A percentile compares a stretch with the other conserved stretches of the same genome.
Evolutionary conservation across 2,797 vertebrate species (phyloP).

Genomic region (Brotogeris chrysoptera): DNA sequence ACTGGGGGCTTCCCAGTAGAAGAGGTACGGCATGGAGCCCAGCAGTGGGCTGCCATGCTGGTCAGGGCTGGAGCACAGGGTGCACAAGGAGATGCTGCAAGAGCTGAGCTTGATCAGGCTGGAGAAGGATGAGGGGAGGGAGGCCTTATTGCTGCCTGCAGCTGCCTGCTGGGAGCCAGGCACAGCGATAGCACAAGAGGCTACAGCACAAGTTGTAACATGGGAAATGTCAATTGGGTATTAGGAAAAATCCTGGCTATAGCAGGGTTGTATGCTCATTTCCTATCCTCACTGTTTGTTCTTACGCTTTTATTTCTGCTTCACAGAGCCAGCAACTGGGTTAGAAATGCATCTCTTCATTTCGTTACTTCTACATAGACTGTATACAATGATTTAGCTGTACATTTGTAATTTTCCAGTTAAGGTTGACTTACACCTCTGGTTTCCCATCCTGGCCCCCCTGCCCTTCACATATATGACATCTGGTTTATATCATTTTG

Average conservation of each 20-base stretch:
- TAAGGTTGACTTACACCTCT: not conserved
- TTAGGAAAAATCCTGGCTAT: not conserved
- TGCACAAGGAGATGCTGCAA: not conserved
- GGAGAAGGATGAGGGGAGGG: not conserved
- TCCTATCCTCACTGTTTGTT: not conserved
- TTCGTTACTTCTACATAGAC: not conserved
- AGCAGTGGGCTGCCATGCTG: rapidly evolving
- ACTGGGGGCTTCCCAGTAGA: not conserved
- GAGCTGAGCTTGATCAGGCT: not conserved
- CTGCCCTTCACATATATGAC: rapidly evolving
- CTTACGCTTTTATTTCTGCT: not conserved
- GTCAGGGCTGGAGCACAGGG: not conserved
- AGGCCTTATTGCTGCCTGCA: not conserved
- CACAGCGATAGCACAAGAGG: not conserved
- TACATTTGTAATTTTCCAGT: not conserved
- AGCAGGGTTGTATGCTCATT: not conserved
- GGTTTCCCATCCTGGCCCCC: rapidly evolving
- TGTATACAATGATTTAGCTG: not conserved
- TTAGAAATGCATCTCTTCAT: not conserved
- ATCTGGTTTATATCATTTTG: not conserved
- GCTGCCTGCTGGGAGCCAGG: not conserved
- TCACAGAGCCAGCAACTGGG: not conserved
- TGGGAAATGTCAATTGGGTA: not conserved
- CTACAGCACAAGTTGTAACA: not conserved
- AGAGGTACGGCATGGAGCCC: not conserved